Evolutionary conservation across 2,113 vertebrate species (phyloP).

Genomic region (Oryzias woworae): DNA sequence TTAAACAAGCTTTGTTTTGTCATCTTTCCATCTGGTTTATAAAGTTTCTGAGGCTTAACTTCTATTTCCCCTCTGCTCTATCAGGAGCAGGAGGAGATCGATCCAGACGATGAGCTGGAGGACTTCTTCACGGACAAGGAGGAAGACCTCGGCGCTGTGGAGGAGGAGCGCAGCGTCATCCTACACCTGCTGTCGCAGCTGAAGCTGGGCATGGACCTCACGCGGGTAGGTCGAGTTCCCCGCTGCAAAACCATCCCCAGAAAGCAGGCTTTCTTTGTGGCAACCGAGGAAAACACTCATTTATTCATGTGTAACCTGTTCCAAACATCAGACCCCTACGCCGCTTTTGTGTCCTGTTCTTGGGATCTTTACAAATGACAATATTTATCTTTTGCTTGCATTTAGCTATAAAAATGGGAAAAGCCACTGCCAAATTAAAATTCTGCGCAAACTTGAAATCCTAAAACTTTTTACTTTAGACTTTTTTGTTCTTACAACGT

Average conservation of each 20-base stretch:
- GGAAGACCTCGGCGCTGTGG: slow-evolving; percentile 90
- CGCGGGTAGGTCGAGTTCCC: slow-evolving; percentile 84
- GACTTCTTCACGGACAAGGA: slow-evolving; percentile 85
- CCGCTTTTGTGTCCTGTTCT: too few relatives aligned
- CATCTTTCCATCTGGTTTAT: neutral
- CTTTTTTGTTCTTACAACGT: too few relatives aligned
- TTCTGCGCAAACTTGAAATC: too few relatives aligned
- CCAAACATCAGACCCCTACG: too few relatives aligned
- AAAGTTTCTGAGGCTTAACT: neutral
- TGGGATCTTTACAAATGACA: too few relatives aligned
- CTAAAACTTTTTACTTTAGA: too few relatives aligned
- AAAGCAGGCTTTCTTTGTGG: neutral
- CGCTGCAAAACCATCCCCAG: neutral
- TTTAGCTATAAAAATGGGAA: too few relatives aligned
- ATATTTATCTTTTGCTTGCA: too few relatives aligned
- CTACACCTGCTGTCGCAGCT: slow-evolving; percentile 97
- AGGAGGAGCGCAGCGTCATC: slow-evolving; percentile 96
- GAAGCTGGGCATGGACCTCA: slow-evolving; percentile 98
- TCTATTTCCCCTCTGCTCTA: neutral
- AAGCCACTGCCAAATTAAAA: too few relatives aligned
- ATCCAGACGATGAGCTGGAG: slow-evolving; percentile 87
- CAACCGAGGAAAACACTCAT: neutral
- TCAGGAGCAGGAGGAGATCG: slow-evolving; percentile 91
- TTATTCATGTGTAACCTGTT: neutral
- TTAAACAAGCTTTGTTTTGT: neutral